Evolutionary conservation across 1,140 invertebrate genomes (phyloP).

Genomic region (Homalodisca vitripennis): DNA sequence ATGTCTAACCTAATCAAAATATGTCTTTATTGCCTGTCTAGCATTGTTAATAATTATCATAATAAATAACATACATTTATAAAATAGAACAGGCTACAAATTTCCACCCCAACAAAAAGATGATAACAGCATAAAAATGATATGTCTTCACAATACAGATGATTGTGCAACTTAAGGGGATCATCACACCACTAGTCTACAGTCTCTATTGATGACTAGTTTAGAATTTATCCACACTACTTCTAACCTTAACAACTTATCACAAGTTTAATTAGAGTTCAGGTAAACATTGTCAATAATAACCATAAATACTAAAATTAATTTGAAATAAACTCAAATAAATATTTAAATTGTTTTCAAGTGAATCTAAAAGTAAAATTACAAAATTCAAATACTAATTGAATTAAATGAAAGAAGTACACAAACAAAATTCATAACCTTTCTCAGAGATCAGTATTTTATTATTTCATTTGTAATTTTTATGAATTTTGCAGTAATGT

Average conservation of each 20-base stretch:
- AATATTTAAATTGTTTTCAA: no score
- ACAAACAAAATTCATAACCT: no score
- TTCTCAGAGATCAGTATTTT: no score
- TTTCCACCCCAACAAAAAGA: slow-evolving; percentile 10
- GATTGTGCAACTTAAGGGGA: slow-evolving; percentile 25
- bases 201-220: background rate
- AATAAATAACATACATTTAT: slow-evolving; percentile 25
- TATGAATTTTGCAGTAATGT: no score
- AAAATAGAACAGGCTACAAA: slow-evolving; percentile 24
- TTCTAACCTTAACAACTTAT: slow-evolving; percentile 20
- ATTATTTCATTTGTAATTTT: no score
- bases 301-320: background rate
- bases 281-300: background rate
- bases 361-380: no score
- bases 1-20: slow-evolving; percentile 29
- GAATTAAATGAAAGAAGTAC: no score
- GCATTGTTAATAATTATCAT: slow-evolving; percentile 19
- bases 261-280: slow-evolving; percentile 17
- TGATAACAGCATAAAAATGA: slow-evolving; percentile 23
- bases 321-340: background rate
- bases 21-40: slow-evolving; percentile 30
- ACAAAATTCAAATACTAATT: no score
- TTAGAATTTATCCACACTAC: background rate
- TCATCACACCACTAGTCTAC: background rate
- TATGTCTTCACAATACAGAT: slow-evolving; percentile 25